A percentile compares a stretch with the other conserved stretches of the same genome.
These are phyloP conservation scores for Bugulina stolonifera DNA, from an alignment of 2,888 invertebrate species.

Conservation along the genomic window DNA sequence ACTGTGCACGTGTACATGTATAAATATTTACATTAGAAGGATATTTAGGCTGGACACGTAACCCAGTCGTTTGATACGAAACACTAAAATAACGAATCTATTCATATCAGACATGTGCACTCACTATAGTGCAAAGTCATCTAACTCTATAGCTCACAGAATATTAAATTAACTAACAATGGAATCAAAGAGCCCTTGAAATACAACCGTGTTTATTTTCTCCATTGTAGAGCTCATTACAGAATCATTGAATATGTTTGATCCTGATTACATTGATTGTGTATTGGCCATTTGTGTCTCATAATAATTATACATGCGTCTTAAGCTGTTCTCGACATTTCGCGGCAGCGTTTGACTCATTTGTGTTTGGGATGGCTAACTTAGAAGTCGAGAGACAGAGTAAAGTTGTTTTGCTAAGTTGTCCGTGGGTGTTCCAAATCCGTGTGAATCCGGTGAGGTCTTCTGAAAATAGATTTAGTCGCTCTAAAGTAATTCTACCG, in stretches of 20 bases:
- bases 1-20: too few relatives aligned
- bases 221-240: not conserved
- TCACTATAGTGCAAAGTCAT: not conserved
- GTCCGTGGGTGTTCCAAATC: slow-evolving; percentile 20
- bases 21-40: too few relatives aligned
- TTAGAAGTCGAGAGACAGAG: not conserved
- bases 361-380: not conserved
- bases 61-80: too few relatives aligned
- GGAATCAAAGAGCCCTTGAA: not conserved
- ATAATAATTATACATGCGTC: too few relatives aligned
- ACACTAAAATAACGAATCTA: too few relatives aligned
- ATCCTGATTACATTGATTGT: not conserved
- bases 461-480: not conserved
- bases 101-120: too few relatives aligned
- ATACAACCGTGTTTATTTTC: not conserved
- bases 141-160: not conserved
- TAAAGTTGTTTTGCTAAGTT: not conserved
- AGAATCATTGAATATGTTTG: not conserved
- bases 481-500: not conserved
- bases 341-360: too few relatives aligned
- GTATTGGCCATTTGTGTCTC: too few relatives aligned
- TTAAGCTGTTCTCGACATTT: too few relatives aligned
- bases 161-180: not conserved
- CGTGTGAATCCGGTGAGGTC: not conserved
- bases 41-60: too few relatives aligned